Conservation (phyloP, 2,797 vertebrate genomes). For the Clamator glandarius region DNA sequence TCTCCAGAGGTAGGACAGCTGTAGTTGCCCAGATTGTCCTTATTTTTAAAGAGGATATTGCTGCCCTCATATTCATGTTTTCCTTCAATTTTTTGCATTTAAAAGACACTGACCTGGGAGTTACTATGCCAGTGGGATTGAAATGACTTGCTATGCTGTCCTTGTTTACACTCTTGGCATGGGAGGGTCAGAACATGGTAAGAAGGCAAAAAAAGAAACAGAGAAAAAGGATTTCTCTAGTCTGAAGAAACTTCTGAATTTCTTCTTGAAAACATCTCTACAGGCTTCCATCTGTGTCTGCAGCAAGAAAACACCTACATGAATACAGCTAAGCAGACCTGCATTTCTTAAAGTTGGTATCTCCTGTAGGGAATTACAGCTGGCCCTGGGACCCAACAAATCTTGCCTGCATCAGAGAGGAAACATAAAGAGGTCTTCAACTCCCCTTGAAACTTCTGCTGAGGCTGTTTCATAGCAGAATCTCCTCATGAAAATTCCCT, state of each 20-base stretch:
- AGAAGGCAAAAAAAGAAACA: background rate
- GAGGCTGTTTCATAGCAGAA: background rate
- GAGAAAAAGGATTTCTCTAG: background rate
- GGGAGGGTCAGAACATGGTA: background rate
- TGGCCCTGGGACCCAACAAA: background rate
- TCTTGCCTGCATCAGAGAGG: conserved; percentile 42
- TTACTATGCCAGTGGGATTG: background rate
- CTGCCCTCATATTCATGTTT: background rate
- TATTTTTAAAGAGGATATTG: background rate
- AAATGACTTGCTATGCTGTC: background rate
- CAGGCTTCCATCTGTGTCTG: background rate
- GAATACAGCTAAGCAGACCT: conserved; percentile 9
- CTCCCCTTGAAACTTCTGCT: conserved; percentile 35
- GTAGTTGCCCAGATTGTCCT: background rate
- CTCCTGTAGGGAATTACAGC: conserved; percentile 34
- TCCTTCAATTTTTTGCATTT: background rate
- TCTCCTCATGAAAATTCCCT: background rate
- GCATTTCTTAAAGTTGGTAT: conserved; percentile 4
- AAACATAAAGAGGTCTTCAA: conserved; percentile 43
- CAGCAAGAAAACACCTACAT: background rate
- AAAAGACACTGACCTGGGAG: background rate
- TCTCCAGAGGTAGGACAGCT: background rate
- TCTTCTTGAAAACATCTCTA: conserved; percentile 54
- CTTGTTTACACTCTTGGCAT: background rate
- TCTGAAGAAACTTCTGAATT: conserved; percentile 51